A percentile compares a stretch with the other conserved stretches of the same genome.
Evolutionary conservation across 2,113 vertebrate species (phyloP).

Genomic region (Erpornis zantholeuca): DNA sequence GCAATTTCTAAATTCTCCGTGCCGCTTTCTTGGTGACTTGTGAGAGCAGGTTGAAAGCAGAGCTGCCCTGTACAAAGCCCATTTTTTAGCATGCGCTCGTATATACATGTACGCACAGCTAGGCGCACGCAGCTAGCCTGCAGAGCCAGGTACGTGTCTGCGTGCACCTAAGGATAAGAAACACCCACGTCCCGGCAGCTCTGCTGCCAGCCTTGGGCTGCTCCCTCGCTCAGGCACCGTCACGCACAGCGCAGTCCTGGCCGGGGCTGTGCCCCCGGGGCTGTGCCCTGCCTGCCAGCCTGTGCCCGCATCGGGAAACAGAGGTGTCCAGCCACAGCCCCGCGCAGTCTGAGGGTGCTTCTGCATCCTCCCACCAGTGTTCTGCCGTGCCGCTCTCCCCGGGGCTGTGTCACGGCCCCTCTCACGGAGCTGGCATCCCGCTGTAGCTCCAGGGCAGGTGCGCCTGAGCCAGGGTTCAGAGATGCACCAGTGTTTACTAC

Average conservation of each 20-base stretch:
- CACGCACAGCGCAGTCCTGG: background rate
- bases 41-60: background rate
- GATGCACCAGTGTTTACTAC: background rate
- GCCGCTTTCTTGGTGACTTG: background rate
- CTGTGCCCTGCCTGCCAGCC: background rate
- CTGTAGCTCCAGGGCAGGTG: background rate
- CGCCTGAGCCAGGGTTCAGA: rapidly evolving
- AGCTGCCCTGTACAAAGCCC: background rate
- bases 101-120: no score
- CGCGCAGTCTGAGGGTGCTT: background rate
- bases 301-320: rapidly evolving
- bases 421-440: background rate
- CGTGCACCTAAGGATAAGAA: rapidly evolving
- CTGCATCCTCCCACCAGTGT: background rate
- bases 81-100: rapidly evolving
- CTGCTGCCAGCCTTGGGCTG: rapidly evolving
- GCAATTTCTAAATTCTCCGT: background rate
- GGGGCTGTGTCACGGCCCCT: rapidly evolving
- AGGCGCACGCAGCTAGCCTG: no score
- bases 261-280: background rate
- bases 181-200: rapidly evolving
- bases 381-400: background rate
- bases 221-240: rapidly evolving
- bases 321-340: background rate
- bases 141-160: rapidly evolving